Evolutionary conservation across 1,140 invertebrate species (phyloP), one percentile per base, ranked within the genome.

Genomic region (Zaprionus ghesquierei): DNA sequence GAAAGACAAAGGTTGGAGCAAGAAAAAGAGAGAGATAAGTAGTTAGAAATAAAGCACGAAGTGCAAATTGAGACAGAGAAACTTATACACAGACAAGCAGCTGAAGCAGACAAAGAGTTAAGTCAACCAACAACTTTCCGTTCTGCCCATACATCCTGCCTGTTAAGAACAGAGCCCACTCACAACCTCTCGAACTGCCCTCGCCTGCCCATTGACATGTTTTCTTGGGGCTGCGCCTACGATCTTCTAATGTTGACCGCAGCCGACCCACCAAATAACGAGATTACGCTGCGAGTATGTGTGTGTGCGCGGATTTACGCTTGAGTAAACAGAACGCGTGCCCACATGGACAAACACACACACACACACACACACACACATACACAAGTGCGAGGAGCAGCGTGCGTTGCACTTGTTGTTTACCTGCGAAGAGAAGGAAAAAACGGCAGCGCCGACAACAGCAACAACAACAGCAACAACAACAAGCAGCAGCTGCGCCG

Each of bases 371-470:
- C 22, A 49, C 53, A 44, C 25, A 66, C 63, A 50, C 23, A 65
- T 31, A 69, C 13, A 38, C 12, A 13, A 27, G 29, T 35, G 33
- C 13, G 13, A 35, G 41, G 56, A 56, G 62, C 49, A 76, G 77
- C 84, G 82, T 86, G 69, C 79, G 56, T 86, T 86, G 82, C 82
- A 86, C 82, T 86, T 87, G 82, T 66, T 86, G 75, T 87, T 86
- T 89, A 87, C 82, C 75, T 87, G 79, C 68, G 59, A 68, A 61
- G 54, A 69, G 60, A n/a, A n/a, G n/a, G n/a, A 66, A 75, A 73
- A 62, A 85, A 77, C 79, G 62, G 71, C 72, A 84, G 80, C 72
- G 58, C 50, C 61, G 69, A 56, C 64, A 62, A 25, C 55, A 53
- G 20, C 65, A 38, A 25, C 31, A 61, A 61, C n/a, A n/a, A n/a